Percentiles rank a stretch among this genome's conserved stretches.
phyloP scores from a whole-genome alignment of 2,113 vertebrate species.

The Hippotragus niger region DNA sequence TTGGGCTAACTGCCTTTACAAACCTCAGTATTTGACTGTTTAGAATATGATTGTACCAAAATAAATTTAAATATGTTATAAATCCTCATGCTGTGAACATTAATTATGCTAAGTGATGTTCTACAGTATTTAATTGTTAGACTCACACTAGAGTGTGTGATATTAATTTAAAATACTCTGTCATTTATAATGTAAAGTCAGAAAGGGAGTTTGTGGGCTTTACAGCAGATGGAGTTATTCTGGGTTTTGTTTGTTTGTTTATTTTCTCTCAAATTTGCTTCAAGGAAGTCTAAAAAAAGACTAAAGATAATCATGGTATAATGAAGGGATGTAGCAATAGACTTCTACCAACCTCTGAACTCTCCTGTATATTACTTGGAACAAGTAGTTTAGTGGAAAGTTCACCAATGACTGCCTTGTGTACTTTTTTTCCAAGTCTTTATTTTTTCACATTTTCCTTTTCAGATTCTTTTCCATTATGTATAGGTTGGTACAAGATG shows the following conservation, averaged over 20 bases:
- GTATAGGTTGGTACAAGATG: not conserved
- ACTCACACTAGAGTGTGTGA: not conserved
- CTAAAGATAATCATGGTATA: not conserved
- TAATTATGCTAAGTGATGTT: not conserved
- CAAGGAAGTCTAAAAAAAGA: not conserved
- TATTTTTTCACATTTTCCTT: not conserved
- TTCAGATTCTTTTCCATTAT: not conserved
- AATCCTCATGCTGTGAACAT: not conserved
- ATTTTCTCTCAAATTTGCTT: not conserved
- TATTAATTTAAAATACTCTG: not conserved
- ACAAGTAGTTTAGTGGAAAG: not conserved
- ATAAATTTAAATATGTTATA: not conserved
- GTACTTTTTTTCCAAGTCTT: not conserved
- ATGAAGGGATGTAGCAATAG: not conserved
- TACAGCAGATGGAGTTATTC: not conserved
- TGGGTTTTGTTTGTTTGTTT: not conserved
- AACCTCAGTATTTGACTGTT: not conserved
- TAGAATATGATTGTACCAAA: not conserved
- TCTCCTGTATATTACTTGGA: not conserved
- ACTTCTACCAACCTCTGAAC: not conserved
- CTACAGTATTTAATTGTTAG: not conserved
- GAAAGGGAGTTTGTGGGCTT: not conserved
- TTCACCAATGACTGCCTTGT: not conserved
- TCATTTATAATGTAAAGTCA: not conserved
- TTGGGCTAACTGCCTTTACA: not conserved